Percentiles rank a stretch among this genome's conserved stretches.
These are phyloP conservation scores for Platysteira castanea DNA, from an alignment of 2,113 vertebrate species.

Conservation along the genomic window DNA sequence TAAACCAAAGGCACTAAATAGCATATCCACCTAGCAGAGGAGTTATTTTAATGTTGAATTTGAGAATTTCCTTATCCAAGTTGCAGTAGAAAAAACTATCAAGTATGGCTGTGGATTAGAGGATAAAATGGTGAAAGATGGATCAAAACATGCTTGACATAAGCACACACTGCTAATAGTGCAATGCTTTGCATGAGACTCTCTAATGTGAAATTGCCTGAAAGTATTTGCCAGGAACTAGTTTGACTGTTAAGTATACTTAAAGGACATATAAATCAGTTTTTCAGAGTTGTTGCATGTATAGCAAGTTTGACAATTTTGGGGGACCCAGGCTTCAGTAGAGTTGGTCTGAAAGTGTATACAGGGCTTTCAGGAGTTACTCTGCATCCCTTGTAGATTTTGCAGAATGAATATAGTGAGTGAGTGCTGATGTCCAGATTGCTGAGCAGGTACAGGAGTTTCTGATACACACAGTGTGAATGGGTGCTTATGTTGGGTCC, in stretches of 20 bases:
- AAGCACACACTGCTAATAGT: background rate
- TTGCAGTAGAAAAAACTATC: background rate
- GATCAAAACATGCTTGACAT: background rate
- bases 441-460: background rate
- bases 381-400: background rate
- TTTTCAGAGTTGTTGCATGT: background rate
- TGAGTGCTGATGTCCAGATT: background rate
- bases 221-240: background rate
- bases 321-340: background rate
- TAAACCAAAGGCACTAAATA: background rate
- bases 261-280: background rate
- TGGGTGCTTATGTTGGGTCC: fast-evolving
- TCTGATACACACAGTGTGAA: background rate
- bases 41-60: background rate
- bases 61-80: background rate
- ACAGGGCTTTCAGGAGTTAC: background rate
- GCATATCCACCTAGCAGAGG: background rate
- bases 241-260: background rate
- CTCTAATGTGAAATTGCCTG: background rate
- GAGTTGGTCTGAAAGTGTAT: background rate
- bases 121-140: background rate
- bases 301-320: background rate
- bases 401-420: background rate
- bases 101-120: background rate
- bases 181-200: background rate